These are phyloP conservation scores for Acridotheres tristis DNA, from an alignment of 2,797 vertebrate genomes.

Conservation along the genomic window DNA sequence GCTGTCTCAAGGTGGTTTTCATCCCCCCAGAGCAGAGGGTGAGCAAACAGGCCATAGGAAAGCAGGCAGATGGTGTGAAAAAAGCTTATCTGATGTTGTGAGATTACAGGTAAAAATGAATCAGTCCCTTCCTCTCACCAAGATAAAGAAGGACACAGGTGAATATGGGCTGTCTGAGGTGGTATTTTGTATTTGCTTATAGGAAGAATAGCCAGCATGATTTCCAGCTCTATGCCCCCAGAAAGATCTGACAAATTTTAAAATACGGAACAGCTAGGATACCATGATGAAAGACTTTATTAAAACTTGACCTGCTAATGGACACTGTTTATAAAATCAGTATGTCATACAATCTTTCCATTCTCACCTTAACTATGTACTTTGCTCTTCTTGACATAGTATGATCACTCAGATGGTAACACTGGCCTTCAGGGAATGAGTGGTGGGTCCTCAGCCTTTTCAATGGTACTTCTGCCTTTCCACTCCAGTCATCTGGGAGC, in stretches of 20 bases:
- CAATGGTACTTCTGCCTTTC: not conserved
- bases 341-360: not conserved
- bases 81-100: not conserved
- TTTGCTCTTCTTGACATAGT: not conserved
- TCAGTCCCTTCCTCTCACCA: not conserved
- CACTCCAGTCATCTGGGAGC: accelerated
- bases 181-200: not conserved
- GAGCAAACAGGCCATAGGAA: not conserved
- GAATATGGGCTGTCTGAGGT: not conserved
- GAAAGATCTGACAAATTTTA: not conserved
- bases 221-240: not conserved
- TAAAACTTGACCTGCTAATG: not conserved
- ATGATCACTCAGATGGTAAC: not conserved
- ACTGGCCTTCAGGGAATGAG: not conserved
- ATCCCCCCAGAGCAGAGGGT: not conserved
- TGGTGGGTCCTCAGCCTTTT: not conserved
- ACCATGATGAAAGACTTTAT: accelerated
- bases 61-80: not conserved
- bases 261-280: not conserved
- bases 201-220: not conserved
- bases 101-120: not conserved
- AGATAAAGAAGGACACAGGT: not conserved
- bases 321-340: not conserved
- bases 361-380: not conserved
- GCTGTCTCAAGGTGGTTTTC: not conserved